These are phyloP conservation scores for Caranx melampygus DNA, from an alignment of 2,113 vertebrate genomes.

Conservation along the genomic window DNA sequence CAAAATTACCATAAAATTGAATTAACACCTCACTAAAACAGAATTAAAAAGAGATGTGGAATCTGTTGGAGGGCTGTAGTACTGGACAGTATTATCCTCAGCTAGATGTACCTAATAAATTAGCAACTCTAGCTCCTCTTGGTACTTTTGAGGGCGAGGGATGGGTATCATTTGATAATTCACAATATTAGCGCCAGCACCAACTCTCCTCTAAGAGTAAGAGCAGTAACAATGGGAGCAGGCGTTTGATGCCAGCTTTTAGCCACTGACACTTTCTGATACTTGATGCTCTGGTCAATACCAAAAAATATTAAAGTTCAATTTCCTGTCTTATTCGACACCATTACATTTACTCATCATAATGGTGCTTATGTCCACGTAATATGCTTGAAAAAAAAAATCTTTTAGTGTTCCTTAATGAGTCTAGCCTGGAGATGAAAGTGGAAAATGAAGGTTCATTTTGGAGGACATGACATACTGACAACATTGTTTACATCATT, in stretches of 20 bases:
- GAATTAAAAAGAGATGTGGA: background rate
- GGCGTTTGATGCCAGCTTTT: background rate
- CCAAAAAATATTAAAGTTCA: background rate
- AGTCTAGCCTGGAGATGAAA: conserved; percentile 2
- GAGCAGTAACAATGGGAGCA: background rate
- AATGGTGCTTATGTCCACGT: background rate
- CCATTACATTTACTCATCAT: background rate
- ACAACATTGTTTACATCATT: background rate
- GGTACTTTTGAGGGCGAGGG: background rate
- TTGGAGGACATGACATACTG: background rate
- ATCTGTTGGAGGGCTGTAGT: background rate
- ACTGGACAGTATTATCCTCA: background rate
- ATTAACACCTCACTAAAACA: background rate
- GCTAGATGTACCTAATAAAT: background rate
- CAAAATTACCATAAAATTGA: conserved; percentile 1
- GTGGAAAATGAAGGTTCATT: background rate
- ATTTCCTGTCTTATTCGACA: background rate
- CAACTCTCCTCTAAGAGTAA: background rate
- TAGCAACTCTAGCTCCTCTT: too few species aligned
- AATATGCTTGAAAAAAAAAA: background rate
- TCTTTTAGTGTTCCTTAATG: background rate
- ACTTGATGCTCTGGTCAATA: background rate
- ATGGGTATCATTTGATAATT: background rate
- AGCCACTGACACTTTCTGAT: background rate
- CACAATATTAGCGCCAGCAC: background rate